These are phyloP conservation scores for Tragelaphus buxtoni DNA, from an alignment of 2,113 vertebrate genomes.

Conservation along the genomic window DNA sequence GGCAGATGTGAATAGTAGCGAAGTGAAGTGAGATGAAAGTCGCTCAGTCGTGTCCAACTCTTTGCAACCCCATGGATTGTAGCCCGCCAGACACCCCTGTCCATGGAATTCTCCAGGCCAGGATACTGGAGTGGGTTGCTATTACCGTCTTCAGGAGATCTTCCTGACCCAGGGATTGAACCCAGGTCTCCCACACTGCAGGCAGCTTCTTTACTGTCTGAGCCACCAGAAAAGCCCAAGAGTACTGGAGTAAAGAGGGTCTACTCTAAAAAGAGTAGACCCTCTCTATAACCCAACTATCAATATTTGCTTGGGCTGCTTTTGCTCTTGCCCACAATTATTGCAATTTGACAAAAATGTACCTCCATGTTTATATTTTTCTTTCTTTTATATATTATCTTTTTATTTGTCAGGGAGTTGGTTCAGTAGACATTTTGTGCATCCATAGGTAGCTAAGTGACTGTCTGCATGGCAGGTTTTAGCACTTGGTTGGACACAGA, in stretches of 20 bases:
- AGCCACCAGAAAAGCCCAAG: background rate
- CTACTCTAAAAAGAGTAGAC: background rate
- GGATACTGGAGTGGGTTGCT: background rate
- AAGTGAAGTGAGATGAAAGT: background rate
- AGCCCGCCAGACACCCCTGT: background rate
- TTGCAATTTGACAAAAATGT: background rate
- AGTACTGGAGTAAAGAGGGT: background rate
- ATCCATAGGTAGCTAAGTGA: background rate
- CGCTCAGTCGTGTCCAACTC: rapidly evolving
- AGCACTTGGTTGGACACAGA: background rate
- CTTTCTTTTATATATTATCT: background rate
- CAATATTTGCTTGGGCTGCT: background rate
- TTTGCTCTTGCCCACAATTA: background rate
- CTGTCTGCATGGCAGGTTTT: background rate
- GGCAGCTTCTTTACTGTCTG: background rate
- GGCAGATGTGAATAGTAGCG: background rate
- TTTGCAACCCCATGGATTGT: background rate
- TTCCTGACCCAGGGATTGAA: background rate
- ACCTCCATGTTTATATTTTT: background rate
- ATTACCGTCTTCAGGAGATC: background rate
- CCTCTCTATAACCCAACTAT: background rate
- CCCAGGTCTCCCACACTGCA: background rate
- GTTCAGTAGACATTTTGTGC: background rate
- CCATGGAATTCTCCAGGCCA: background rate
- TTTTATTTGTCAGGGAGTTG: background rate